phyloP scores from a whole-genome alignment of 2,888 invertebrate species.

The Leucophenga maculata region DNA sequence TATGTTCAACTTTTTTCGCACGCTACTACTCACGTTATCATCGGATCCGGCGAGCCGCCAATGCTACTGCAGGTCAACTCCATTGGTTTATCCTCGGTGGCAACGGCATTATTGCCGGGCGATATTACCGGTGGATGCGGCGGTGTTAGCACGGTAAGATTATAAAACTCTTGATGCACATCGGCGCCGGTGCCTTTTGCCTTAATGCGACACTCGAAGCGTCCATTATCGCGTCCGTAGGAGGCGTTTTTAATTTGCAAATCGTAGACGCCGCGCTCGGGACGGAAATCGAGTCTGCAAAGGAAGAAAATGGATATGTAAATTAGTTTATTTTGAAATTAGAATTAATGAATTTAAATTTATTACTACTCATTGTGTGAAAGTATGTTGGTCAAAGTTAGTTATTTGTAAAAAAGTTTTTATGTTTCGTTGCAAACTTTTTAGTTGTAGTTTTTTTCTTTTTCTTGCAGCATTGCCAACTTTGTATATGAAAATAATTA shows the following conservation, averaged over 20 bases:
- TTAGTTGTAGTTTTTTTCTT: not conserved
- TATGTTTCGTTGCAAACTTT: not conserved
- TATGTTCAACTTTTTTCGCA: too few relatives aligned
- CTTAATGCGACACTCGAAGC: conserved; percentile 91
- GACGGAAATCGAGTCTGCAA: conserved; percentile 83
- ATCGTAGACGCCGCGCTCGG: conserved; percentile 88
- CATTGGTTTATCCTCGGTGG: conserved; percentile 85
- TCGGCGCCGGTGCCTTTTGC: conserved; percentile 87
- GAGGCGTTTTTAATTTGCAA: conserved; percentile 90
- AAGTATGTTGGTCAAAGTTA: not conserved
- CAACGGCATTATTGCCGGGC: conserved; percentile 83
- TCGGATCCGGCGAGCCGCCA: conserved; percentile 93
- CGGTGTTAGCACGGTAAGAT: conserved; percentile 87
- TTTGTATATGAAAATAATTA: not conserved
- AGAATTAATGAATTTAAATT: not conserved
- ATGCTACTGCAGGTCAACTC: conserved; percentile 86
- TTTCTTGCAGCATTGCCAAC: not conserved
- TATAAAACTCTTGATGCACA: conserved; percentile 87
- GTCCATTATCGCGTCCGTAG: conserved; percentile 91
- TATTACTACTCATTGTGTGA: not conserved
- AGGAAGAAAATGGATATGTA: conserved; percentile 30
- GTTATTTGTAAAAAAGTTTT: not conserved
- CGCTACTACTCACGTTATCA: conserved; percentile 77
- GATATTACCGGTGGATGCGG: conserved; percentile 86
- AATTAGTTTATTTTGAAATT: not conserved